Evolutionary conservation across 2,113 vertebrate species (phyloP).

Genomic region (Pipra filicauda): DNA sequence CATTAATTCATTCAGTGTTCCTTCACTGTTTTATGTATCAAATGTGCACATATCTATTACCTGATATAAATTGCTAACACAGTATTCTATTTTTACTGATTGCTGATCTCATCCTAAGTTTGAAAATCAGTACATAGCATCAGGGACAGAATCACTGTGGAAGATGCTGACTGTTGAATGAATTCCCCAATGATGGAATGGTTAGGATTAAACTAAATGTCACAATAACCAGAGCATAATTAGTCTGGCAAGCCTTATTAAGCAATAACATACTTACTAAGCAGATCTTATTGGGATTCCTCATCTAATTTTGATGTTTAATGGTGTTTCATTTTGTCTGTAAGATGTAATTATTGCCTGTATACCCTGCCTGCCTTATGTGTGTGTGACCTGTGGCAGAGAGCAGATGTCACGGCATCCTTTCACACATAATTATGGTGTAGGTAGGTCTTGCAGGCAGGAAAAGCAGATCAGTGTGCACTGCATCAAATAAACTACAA

Average conservation of each 20-base stretch:
- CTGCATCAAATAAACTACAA: background rate
- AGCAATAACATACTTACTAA: background rate
- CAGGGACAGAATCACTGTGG: background rate
- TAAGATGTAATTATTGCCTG: background rate
- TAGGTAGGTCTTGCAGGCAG: background rate
- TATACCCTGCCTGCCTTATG: background rate
- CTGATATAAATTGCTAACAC: background rate
- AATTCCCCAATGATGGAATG: background rate
- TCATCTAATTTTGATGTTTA: background rate
- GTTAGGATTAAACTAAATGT: constrained; percentile 40
- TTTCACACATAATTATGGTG: constrained; percentile 13
- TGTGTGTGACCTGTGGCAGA: constrained; percentile 14
- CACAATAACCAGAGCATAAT: constrained; percentile 35
- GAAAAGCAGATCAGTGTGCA: background rate
- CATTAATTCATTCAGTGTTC: background rate
- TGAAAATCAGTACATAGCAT: background rate
- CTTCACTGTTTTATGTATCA: background rate
- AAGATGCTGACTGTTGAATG: background rate
- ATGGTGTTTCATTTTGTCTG: background rate
- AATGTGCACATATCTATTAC: background rate
- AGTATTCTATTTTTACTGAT: constrained; percentile 7
- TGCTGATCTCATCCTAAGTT: background rate
- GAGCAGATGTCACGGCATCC: constrained; percentile 25
- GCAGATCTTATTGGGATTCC: background rate
- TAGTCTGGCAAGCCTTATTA: constrained; percentile 35